Conservation (phyloP, 1,140 invertebrate species). For the Himalopsyche phryganea region DNA sequence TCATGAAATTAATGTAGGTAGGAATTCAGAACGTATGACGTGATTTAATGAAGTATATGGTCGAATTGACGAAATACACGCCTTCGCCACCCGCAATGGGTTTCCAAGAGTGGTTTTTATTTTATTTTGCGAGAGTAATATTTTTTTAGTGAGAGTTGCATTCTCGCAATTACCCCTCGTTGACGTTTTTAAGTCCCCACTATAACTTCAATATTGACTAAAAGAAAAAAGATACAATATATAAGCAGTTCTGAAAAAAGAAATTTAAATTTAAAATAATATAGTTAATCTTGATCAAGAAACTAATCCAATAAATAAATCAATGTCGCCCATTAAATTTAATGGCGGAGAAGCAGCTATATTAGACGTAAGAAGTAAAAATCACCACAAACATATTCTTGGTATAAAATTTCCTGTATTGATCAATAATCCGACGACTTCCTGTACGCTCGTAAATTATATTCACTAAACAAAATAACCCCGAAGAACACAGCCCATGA, state of each 20-base stretch:
- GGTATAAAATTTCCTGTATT: conserved; percentile 50
- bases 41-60: too few species aligned
- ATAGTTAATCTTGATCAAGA: conserved; percentile 46
- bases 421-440: conserved; percentile 46
- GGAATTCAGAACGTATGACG: too few species aligned
- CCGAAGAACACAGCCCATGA: too few species aligned
- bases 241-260: conserved; percentile 50
- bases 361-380: conserved; percentile 55
- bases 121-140: too few species aligned
- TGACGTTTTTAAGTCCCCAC: conserved; percentile 45
- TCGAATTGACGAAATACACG: too few species aligned
- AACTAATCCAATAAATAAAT: conserved; percentile 56
- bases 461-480: conserved; percentile 66
- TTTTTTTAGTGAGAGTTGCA: too few species aligned
- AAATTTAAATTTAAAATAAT: conserved; percentile 50
- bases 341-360: conserved; percentile 47
- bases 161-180: conserved; percentile 39
- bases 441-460: conserved; percentile 57
- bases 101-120: too few species aligned
- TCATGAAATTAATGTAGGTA: too few species aligned
- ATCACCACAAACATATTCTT: conserved; percentile 56
- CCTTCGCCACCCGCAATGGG: too few species aligned
- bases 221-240: conserved; percentile 54
- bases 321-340: conserved; percentile 56
- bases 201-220: conserved; percentile 54